These are phyloP conservation scores for Gephyroberyx darwinii DNA, from an alignment of 2,797 vertebrate genomes.

Conservation along the genomic window DNA sequence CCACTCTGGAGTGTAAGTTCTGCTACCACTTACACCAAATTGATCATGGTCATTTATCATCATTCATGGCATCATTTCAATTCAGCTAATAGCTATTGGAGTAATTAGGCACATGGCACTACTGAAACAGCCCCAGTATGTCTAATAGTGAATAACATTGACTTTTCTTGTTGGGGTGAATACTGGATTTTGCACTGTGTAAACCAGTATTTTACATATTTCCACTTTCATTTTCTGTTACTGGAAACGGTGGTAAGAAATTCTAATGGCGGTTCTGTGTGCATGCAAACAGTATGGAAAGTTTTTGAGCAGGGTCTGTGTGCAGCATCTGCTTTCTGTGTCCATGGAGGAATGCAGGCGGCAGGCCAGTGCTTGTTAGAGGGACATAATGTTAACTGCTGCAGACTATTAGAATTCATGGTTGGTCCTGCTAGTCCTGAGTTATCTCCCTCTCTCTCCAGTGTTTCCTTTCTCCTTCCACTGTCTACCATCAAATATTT, in stretches of 20 bases:
- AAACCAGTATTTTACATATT: neutral
- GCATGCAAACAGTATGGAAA: neutral
- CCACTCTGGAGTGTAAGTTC: slow-evolving; percentile 92
- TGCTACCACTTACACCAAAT: neutral
- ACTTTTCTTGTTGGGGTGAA: neutral
- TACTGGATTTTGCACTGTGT: neutral
- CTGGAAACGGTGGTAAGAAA: neutral
- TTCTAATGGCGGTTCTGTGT: too few relatives aligned
- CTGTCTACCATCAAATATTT: too few relatives aligned
- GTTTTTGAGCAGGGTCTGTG: neutral
- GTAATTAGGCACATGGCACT: neutral
- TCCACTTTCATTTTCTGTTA: neutral
- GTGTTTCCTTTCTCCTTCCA: too few relatives aligned
- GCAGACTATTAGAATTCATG: slow-evolving; percentile 29
- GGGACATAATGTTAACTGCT: slow-evolving; percentile 35
- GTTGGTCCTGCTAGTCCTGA: too few relatives aligned
- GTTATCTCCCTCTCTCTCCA: too few relatives aligned
- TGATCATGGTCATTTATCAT: too few relatives aligned
- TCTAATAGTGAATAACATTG: neutral
- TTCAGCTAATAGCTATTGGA: neutral
- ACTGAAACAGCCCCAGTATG: slow-evolving; percentile 13
- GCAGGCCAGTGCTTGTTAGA: slow-evolving; percentile 32
- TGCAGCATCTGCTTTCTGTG: slow-evolving; percentile 32
- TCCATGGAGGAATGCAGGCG: slow-evolving; percentile 43
- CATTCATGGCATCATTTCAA: slow-evolving; percentile 1